Base-by-base conservation (phyloP, 2,113 vertebrate species). In the Elanoides forficatus region DNA sequence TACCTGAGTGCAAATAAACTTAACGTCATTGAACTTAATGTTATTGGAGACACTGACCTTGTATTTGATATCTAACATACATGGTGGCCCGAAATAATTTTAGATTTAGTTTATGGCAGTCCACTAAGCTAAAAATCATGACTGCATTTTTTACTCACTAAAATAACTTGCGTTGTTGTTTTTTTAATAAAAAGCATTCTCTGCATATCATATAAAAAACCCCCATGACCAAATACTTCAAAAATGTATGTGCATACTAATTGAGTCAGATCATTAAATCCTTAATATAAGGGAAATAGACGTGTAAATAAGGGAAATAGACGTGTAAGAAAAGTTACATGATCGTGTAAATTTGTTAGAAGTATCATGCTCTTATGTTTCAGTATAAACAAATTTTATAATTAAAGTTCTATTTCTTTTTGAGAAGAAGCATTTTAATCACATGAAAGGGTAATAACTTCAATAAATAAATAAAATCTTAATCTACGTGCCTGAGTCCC, bases 381-480 rank as follows among this genome's bases (percentile, higher is more conserved):
- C 87, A 87, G 36, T 94, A 94, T 85, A 68, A 96, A 43, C 13
- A 86, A 84, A 88, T 74, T 93, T 94, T 96, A 96, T 94, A 75
- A 91, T 96, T 93, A 68, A 95, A 94, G 71, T 71, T 91, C 71
- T 96, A 48, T 93, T 97, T 95, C 90, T 86, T 96, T 95, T 90
- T 92, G 90, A 93, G 67, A 95, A 89, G 76, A 82, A 96, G 50
- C 86, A 78, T 95, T 96, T 95, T 97, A 94, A 92, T 96, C 87
- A 67, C 85, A 70, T 82, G 84, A 87, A 95, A 92, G 88, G 86
- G 15, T 94, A 88, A 90, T 88, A 93, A 93, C 74, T 95, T 95
- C 84, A 95, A 94, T 91, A 96, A 97, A 94, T 76, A 89, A 97
- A 96, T 81, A 92, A 95, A 95, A 82, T 72, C 81, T 87, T 93